These are phyloP conservation scores for Procambarus clarkii DNA, from an alignment of 1,140 invertebrate species.

Conservation along the genomic window DNA sequence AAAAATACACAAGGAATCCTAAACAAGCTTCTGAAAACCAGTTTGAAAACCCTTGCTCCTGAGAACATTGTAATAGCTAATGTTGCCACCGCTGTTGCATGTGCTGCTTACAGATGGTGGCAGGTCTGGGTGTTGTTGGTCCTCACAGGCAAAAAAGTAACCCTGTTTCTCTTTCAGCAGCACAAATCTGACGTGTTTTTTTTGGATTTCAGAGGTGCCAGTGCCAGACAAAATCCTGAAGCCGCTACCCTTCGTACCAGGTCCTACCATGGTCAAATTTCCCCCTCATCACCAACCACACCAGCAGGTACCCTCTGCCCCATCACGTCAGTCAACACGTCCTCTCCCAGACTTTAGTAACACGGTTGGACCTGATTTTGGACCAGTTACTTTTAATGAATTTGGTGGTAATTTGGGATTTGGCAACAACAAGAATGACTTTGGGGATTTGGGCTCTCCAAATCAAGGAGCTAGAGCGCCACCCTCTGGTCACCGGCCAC, in stretches of 20 bases:
- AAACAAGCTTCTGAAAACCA: too few species aligned
- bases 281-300: conserved; percentile 25
- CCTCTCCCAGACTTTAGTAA: conserved; percentile 65
- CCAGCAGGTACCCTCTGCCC: background rate
- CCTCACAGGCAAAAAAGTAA: too few species aligned
- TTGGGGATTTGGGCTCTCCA: conserved; percentile 31
- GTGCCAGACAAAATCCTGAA: conserved; percentile 63
- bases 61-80: too few species aligned
- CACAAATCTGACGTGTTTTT: background rate
- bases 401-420: conserved; percentile 53
- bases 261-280: conserved; percentile 59
- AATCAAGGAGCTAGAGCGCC: background rate
- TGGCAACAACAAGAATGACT: conserved; percentile 40
- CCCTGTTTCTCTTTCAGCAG: too few species aligned
- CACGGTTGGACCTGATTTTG: conserved; percentile 70
- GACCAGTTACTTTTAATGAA: conserved; percentile 66
- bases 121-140: background rate
- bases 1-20: too few species aligned
- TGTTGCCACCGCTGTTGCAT: too few species aligned
- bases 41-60: too few species aligned
- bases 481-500: background rate
- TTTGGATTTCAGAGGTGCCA: conserved; percentile 53
- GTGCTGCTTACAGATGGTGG: too few species aligned
- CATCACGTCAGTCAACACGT: conserved; percentile 6
- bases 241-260: conserved; percentile 64